These are phyloP conservation scores for Gulo gulo DNA, from an alignment of 2,113 vertebrate genomes.

Conservation along the genomic window DNA sequence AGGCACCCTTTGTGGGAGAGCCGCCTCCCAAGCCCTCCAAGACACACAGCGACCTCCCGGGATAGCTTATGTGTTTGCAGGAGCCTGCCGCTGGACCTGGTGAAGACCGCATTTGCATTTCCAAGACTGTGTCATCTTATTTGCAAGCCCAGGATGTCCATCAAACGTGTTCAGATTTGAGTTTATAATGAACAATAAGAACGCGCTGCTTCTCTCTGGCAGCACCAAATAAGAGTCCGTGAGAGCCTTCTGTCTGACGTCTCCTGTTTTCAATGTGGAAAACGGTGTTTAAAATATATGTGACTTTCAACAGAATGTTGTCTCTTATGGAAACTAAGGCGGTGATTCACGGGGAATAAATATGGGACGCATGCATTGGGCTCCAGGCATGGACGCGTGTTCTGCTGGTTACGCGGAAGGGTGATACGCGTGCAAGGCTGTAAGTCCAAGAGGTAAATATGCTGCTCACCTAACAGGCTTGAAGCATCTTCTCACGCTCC, in stretches of 20 bases:
- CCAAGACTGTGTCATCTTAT: background rate
- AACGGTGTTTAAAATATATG: background rate
- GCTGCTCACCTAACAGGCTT: fast-evolving
- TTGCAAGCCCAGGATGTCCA: background rate
- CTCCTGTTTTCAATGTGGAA: background rate
- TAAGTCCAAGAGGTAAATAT: background rate
- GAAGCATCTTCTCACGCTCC: background rate
- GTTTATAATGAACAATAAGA: background rate
- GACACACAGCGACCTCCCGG: fast-evolving
- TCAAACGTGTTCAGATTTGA: background rate
- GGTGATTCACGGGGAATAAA: background rate
- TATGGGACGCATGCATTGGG: fast-evolving
- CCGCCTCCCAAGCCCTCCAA: fast-evolving
- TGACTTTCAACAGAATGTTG: background rate
- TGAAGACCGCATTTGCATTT: background rate
- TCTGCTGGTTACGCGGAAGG: background rate
- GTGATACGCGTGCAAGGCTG: background rate
- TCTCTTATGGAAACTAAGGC: background rate
- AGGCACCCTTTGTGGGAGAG: fast-evolving
- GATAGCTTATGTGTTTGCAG: background rate
- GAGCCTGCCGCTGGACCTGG: background rate
- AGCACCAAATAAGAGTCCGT: background rate
- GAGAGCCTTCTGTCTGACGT: background rate
- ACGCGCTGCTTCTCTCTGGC: background rate
- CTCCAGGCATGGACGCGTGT: no score